Evolutionary conservation across 2,113 vertebrate species (phyloP).

Genomic region (Hippocampus comes): DNA sequence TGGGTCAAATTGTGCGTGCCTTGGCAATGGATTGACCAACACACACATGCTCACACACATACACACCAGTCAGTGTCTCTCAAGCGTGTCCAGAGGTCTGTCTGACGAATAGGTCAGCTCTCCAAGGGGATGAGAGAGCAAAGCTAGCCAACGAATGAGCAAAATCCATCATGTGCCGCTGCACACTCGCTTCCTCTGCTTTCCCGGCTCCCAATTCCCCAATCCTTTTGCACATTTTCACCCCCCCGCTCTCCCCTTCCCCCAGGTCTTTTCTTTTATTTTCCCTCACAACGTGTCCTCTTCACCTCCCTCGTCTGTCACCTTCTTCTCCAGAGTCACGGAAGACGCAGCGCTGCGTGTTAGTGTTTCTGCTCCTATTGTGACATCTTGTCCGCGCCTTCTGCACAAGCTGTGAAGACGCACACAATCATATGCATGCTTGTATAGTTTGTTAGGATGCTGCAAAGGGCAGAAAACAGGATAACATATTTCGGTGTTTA

Average conservation of each 20-base stretch:
- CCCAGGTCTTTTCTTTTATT: not conserved
- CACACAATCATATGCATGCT: constrained; percentile 5
- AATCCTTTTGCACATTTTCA: not conserved
- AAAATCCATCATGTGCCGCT: constrained; percentile 46
- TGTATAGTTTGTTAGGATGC: constrained; percentile 4
- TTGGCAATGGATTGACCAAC: constrained; percentile 43
- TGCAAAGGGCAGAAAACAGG: not conserved
- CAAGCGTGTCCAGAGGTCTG: constrained; percentile 38
- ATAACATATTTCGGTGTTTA: not conserved
- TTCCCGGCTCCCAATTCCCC: not conserved
- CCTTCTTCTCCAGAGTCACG: not conserved
- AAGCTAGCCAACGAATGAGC: constrained; percentile 31
- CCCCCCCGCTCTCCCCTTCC: not conserved
- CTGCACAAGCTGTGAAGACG: constrained; percentile 1
- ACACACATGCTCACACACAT: constrained; percentile 23
- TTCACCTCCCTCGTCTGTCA: not conserved
- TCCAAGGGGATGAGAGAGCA: constrained; percentile 33
- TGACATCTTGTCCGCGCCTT: constrained; percentile 13
- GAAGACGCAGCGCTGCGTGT: not conserved
- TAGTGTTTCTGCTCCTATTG: not conserved
- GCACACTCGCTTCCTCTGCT: constrained; percentile 9
- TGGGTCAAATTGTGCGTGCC: constrained; percentile 52
- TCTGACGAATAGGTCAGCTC: constrained; percentile 51
- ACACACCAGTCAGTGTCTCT: constrained; percentile 30
- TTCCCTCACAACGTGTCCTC: not conserved